phyloP scores from a whole-genome alignment of 2,113 vertebrate genomes.

The Rhizomys pruinosus region DNA sequence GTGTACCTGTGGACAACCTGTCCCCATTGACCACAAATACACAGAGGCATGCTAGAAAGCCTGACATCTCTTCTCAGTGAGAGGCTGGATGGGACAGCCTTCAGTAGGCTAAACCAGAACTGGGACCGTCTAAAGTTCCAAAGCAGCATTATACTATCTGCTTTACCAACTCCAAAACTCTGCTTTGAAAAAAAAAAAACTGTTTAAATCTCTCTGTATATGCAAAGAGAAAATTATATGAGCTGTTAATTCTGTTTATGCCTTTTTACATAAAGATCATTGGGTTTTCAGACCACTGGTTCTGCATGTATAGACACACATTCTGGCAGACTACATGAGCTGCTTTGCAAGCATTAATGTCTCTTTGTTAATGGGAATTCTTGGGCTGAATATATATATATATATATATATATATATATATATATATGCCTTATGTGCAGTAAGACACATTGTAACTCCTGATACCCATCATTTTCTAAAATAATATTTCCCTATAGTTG shows the following conservation, averaged over 20 bases:
- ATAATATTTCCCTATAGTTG: conserved; percentile 36
- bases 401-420: neutral
- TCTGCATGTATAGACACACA: neutral
- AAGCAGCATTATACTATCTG: neutral
- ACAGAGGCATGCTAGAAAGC: neutral
- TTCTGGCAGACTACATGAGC: conserved; percentile 18
- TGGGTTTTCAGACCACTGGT: conserved; percentile 62
- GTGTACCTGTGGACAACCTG: neutral
- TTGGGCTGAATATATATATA: neutral
- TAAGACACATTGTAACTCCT: neutral
- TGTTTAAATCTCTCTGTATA: conserved; percentile 17
- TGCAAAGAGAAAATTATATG: conserved; percentile 63
- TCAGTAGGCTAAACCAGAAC: neutral
- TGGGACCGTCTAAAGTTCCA: neutral
- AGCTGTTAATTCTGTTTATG: conserved; percentile 70
- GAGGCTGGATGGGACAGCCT: neutral
- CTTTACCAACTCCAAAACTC: conserved; percentile 36
- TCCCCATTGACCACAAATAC: neutral
- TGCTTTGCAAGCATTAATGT: conserved; percentile 59
- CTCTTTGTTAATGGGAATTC: conserved; percentile 62
- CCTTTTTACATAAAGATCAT: conserved; percentile 70
- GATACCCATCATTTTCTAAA: conserved; percentile 55
- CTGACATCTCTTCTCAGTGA: neutral
- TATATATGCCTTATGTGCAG: neutral
- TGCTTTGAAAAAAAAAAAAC: conserved; percentile 51